These are phyloP conservation scores for Anarsia innoxiella DNA, from an alignment of 2,888 invertebrate species.

Conservation along the genomic window DNA sequence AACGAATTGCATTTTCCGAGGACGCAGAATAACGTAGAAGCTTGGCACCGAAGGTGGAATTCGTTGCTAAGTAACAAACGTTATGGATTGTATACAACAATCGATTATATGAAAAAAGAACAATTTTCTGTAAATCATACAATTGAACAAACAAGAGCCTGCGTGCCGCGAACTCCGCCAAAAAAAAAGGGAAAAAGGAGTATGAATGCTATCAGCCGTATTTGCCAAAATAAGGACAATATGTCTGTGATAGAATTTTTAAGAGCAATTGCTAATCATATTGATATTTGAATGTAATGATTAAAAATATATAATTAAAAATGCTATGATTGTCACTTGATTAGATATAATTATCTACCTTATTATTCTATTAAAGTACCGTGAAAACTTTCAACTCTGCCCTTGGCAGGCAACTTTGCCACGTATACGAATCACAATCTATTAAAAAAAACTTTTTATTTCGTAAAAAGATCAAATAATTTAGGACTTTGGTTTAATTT, in stretches of 20 bases:
- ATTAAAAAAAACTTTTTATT: too few species aligned
- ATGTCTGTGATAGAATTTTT: background rate
- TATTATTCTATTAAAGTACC: too few species aligned
- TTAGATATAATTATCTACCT: too few species aligned
- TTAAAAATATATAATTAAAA: too few species aligned
- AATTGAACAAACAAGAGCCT: background rate
- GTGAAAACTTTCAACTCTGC: too few species aligned
- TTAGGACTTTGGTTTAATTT: too few species aligned
- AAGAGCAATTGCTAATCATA: background rate
- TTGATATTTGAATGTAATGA: background rate
- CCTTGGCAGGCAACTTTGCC: too few species aligned
- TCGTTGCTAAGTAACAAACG: background rate
- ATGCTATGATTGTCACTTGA: too few species aligned
- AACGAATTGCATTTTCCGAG: background rate
- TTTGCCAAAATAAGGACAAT: background rate
- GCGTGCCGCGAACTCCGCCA: background rate
- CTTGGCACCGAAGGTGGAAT: conserved; percentile 4
- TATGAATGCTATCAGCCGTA: background rate
- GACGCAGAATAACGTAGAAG: background rate
- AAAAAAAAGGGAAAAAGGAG: background rate
- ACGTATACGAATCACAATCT: too few species aligned
- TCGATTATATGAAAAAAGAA: background rate
- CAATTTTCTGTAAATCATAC: background rate
- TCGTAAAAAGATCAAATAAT: too few species aligned
- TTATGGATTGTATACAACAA: background rate